Conservation (phyloP, 2,113 vertebrate genomes). For the Platanista minor region DNA sequence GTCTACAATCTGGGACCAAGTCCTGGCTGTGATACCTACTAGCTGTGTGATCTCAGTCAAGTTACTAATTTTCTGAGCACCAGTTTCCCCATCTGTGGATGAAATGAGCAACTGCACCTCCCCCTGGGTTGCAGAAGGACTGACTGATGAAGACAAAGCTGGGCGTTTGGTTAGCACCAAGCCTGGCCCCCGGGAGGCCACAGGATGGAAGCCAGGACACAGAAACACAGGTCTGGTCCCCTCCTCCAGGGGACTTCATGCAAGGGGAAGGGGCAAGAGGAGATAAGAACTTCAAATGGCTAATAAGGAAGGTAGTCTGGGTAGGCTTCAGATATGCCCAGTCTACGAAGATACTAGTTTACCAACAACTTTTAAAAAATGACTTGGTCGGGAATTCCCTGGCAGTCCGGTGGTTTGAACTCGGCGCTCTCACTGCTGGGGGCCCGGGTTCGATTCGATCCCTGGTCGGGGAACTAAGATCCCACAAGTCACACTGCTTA, state of each 20-base stretch:
- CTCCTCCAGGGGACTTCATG: fast-evolving
- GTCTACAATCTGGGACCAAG: neutral
- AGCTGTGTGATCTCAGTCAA: neutral
- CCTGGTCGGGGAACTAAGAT: neutral
- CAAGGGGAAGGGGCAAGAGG: neutral
- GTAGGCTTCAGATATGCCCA: neutral
- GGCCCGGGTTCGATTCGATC: neutral
- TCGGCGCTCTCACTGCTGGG: neutral
- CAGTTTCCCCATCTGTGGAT: neutral
- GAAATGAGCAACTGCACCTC: fast-evolving
- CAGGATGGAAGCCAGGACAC: neutral
- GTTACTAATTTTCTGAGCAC: neutral
- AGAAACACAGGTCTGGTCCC: neutral
- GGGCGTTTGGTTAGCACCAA: fast-evolving
- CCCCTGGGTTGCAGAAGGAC: too few relatives aligned
- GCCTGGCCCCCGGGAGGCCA: neutral
- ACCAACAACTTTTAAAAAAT: neutral
- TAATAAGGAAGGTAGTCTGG: neutral
- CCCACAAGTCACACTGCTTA: neutral
- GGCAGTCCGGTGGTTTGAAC: neutral
- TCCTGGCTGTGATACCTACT: neutral
- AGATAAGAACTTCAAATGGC: neutral
- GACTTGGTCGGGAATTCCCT: neutral
- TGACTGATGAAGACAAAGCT: neutral
- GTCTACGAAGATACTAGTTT: neutral